Base-by-base conservation (phyloP, 2,113 vertebrate genomes). In the Pygoscelis antarcticus region DNA sequence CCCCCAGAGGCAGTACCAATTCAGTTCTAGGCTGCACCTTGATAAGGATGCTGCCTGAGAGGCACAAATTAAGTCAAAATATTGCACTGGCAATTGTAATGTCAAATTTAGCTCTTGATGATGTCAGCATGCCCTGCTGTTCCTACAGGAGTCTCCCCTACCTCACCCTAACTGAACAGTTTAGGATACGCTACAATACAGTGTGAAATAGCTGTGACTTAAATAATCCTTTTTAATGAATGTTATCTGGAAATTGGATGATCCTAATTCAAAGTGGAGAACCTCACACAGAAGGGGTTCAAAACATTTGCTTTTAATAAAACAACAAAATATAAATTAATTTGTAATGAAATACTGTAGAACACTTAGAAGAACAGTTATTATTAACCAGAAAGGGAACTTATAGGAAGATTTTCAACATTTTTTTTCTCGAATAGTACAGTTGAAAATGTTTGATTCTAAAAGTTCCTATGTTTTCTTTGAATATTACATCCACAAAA, bases 121-220 rank as follows among this genome's bases (percentile, higher is more conserved):
- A 38, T 34, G 6, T 49, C 10, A 1, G 1, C 2, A 3, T 23
- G 17, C 4, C 27, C 25, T 70, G n/a, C 32, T 71, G 13, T 49
- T 91, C 20, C 26, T 60, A 23, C 16, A 15, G 34, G 9, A 58
- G 13, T 32, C 16, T 71, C 10, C 19, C 22, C 15, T 47, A 26
- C 6, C 6, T 93, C 4, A 14, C 23, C 13, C 12, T 64, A 54
- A 16, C 9, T 25, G 17, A 66, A 38, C 0, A 1, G 36, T 47
- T 40, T 69, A 32, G n/a, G 27, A 38, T 72, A 42, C 7, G 5
- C 8, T 15, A 11, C 42, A 54, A 27, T 21, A 20, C 1, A 44
- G 7, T 16, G 22, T 69, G 18, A 94, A 87, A 72, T 44, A 8
- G 3, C 10, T 42, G 42, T 55, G n/a, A 16, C 7, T 89, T 87